Conservation (phyloP, 2,113 vertebrate species). For the Girardinichthys multiradiatus region DNA sequence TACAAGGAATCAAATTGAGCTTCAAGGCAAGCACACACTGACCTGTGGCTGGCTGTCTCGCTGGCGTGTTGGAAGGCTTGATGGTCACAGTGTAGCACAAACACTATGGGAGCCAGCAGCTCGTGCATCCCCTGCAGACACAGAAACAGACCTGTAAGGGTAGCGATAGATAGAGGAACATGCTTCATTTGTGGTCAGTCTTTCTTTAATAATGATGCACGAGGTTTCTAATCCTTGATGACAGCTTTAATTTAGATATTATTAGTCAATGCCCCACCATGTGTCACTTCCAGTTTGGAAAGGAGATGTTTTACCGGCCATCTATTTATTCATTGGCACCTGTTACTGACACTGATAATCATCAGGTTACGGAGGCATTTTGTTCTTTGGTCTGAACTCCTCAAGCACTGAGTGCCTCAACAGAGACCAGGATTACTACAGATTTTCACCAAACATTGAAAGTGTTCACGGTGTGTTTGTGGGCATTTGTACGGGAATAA, state of each 20-base stretch:
- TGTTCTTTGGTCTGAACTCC: constrained; percentile 23
- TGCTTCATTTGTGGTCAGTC: constrained; percentile 58
- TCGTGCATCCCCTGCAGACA: constrained; percentile 94
- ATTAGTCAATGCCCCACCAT: constrained; percentile 56
- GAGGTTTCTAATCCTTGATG: constrained; percentile 63
- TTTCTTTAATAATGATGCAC: constrained; percentile 69
- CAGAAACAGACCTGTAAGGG: neutral
- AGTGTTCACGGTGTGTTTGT: neutral
- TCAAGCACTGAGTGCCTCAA: neutral
- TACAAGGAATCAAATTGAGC: neutral
- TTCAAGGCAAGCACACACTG: constrained; percentile 53
- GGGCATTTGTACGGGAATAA: neutral
- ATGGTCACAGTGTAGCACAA: constrained; percentile 96
- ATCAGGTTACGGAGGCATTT: constrained; percentile 49
- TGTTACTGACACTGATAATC: constrained; percentile 52
- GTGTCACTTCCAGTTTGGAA: constrained; percentile 74
- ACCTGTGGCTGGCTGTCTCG: constrained; percentile 93
- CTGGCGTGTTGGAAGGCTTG: constrained; percentile 96
- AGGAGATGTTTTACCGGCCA: constrained; percentile 44
- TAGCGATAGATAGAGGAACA: constrained; percentile 17
- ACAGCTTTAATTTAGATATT: constrained; percentile 69
- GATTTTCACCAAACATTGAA: too few relatives aligned
- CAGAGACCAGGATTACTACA: neutral
- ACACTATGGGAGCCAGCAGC: constrained; percentile 94
- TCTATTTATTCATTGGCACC: constrained; percentile 54